phyloP scores from a whole-genome alignment of 1,140 invertebrate genomes.

The Trichonephila inaurata region DNA sequence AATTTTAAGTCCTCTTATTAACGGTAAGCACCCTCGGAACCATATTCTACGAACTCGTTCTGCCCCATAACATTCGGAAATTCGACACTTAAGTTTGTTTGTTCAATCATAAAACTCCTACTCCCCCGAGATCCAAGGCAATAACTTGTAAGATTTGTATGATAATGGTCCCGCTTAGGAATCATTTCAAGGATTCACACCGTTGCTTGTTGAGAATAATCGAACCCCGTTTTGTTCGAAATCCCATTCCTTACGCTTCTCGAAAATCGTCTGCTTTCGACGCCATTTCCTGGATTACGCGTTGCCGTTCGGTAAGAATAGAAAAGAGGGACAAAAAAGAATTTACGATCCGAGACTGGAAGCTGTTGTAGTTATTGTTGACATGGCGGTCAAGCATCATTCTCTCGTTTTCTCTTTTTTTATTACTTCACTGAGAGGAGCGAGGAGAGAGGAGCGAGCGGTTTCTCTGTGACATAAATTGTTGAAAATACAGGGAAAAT shows the following conservation, averaged over 20 bases:
- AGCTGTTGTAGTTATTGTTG: slow-evolving; percentile 49
- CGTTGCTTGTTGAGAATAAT: slow-evolving; percentile 18
- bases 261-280: slow-evolving; percentile 15
- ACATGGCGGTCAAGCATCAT: slow-evolving; percentile 59
- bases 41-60: slow-evolving; percentile 50
- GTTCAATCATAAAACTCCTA: slow-evolving; percentile 40
- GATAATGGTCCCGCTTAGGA: slow-evolving; percentile 17
- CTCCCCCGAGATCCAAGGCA: background rate
- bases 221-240: slow-evolving; percentile 47
- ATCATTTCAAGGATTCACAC: slow-evolving; percentile 19
- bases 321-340: background rate
- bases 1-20: background rate
- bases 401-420: background rate
- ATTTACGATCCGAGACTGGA: slow-evolving; percentile 38
- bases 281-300: background rate
- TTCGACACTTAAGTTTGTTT: slow-evolving; percentile 64
- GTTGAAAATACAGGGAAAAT: background rate
- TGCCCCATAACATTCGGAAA: slow-evolving; percentile 29
- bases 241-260: background rate
- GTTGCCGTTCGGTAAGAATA: background rate
- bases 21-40: background rate
- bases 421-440: background rate
- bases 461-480: background rate
- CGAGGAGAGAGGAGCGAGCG: background rate
- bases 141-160: slow-evolving; percentile 35